Conservation (phyloP, 2,797 vertebrate genomes). For the Mycteria americana region DNA sequence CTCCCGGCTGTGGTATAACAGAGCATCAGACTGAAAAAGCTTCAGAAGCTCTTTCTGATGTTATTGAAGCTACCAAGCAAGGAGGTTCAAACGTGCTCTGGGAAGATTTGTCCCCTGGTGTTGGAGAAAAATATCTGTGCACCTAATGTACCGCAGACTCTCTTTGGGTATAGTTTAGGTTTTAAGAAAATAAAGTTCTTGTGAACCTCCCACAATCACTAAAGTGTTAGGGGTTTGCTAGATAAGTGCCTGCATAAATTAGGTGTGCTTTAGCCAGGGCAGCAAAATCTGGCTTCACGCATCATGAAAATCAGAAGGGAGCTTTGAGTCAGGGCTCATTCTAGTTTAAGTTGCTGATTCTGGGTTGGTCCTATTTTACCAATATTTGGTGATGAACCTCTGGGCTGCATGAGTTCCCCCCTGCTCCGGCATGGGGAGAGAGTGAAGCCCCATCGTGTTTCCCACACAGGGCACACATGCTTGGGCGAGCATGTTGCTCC, state of each 20-base stretch:
- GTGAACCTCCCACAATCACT: not conserved
- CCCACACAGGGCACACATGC: not conserved
- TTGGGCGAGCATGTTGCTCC: not conserved
- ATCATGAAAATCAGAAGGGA: not conserved
- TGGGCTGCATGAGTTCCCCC: not conserved
- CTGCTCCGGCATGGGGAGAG: not conserved
- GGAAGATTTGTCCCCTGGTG: not conserved
- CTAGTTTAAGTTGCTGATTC: not conserved
- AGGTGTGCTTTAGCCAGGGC: not conserved
- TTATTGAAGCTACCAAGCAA: not conserved
- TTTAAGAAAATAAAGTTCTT: not conserved
- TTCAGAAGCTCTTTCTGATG: not conserved
- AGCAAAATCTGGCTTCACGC: not conserved
- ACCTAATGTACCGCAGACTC: not conserved
- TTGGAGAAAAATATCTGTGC: not conserved
- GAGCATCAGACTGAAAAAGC: not conserved
- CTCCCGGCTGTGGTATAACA: not conserved
- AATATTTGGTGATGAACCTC: not conserved
- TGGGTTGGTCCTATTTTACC: not conserved
- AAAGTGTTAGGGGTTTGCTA: not conserved
- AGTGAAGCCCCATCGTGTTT: not conserved
- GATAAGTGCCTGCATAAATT: not conserved
- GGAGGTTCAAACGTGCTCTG: accelerated
- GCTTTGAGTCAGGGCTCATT: not conserved
- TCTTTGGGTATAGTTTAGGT: not conserved